phyloP scores from a whole-genome alignment of 2,797 vertebrate species.

The Siniperca scherzeri region DNA sequence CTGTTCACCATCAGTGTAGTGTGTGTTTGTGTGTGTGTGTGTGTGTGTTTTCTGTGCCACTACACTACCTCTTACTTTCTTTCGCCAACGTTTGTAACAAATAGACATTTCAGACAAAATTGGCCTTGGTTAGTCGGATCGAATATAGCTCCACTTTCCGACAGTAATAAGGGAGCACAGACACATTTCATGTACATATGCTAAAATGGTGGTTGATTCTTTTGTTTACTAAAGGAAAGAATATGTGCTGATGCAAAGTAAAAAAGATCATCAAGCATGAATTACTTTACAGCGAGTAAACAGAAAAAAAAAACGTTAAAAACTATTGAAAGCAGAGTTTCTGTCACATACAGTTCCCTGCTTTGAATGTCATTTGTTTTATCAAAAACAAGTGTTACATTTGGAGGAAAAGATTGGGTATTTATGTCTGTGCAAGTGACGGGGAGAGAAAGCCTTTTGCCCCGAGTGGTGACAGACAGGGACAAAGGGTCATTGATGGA shows the following conservation, averaged over 20 bases:
- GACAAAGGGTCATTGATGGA: slow-evolving; percentile 75
- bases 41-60: slow-evolving; percentile 15
- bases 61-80: slow-evolving; percentile 18
- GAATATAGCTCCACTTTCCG: slow-evolving; percentile 20
- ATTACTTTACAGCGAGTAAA: slow-evolving; percentile 9
- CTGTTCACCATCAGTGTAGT: background rate
- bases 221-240: slow-evolving; percentile 8
- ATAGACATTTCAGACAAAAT: slow-evolving; percentile 40
- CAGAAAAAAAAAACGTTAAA: background rate
- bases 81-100: slow-evolving; percentile 18
- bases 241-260: background rate
- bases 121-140: background rate
- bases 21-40: slow-evolving; percentile 2
- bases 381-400: slow-evolving; percentile 72
- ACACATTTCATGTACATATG: background rate
- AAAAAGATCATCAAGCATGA: slow-evolving; percentile 22
- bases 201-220: background rate
- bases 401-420: slow-evolving; percentile 44
- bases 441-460: slow-evolving; percentile 52
- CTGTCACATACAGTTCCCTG: slow-evolving; percentile 28
- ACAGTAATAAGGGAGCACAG: slow-evolving; percentile 3
- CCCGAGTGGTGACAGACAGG: slow-evolving; percentile 49
- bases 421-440: slow-evolving; percentile 62
- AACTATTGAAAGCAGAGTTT: slow-evolving; percentile 29
- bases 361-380: slow-evolving; percentile 41